These are phyloP conservation scores for Musca vetustissima DNA, from an alignment of 1,140 invertebrate genomes.

Conservation along the genomic window DNA sequence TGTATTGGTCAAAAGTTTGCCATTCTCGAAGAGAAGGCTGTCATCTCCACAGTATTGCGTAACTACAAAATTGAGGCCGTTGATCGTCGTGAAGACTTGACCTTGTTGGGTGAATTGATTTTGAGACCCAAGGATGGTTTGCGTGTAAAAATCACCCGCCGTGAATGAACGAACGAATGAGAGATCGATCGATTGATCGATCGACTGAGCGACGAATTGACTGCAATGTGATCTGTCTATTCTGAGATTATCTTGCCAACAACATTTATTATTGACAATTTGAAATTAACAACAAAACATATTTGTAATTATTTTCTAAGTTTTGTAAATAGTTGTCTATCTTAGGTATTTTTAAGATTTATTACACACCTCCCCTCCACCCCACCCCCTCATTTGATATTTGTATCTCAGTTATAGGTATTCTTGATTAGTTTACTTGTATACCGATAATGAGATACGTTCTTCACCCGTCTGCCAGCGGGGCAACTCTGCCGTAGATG, in stretches of 20 bases:
- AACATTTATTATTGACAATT: background rate
- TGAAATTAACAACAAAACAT: background rate
- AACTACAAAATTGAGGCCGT: conserved; percentile 64
- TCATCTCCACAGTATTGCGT: conserved; percentile 68
- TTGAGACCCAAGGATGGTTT: conserved; percentile 62
- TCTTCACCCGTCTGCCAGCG: too few relatives aligned
- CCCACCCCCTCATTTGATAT: background rate
- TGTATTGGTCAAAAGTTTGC: conserved; percentile 76
- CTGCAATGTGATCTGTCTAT: background rate
- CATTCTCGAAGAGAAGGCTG: conserved; percentile 71
- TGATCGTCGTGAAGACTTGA: conserved; percentile 61
- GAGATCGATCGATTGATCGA: too few relatives aligned
- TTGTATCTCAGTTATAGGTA: background rate
- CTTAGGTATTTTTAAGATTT: background rate
- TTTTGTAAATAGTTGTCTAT: too few relatives aligned
- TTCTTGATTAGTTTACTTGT: background rate
- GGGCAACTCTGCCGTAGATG: too few relatives aligned
- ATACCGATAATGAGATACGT: background rate
- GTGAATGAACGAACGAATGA: conserved; percentile 31
- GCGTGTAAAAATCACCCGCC: conserved; percentile 56
- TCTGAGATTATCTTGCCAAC: conserved; percentile 12
- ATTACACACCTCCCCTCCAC: background rate
- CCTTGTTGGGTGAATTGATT: conserved; percentile 61
- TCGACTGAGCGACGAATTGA: background rate
- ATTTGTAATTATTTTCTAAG: background rate